Conservation (phyloP, 2,113 vertebrate species). For the Centropristis striata region DNA sequence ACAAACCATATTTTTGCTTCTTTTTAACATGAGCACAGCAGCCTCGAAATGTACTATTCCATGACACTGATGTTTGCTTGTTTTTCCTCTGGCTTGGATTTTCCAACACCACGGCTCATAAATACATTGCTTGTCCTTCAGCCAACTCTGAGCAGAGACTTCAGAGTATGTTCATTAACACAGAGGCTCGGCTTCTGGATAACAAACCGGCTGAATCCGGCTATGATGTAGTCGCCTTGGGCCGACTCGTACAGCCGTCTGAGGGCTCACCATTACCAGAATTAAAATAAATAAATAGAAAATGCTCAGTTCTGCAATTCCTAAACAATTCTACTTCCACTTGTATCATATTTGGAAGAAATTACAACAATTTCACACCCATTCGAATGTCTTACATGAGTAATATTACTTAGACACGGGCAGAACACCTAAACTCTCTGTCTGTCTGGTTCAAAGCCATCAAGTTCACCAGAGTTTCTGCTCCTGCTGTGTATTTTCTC, state of each 20-base stretch:
- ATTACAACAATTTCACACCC: background rate
- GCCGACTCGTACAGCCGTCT: background rate
- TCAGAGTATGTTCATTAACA: conserved; percentile 26
- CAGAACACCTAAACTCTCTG: background rate
- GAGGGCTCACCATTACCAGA: conserved; percentile 17
- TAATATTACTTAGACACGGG: background rate
- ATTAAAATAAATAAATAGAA: background rate
- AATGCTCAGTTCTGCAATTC: background rate
- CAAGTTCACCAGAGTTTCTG: background rate
- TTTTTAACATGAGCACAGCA: conserved; percentile 7
- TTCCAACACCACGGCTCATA: conserved; percentile 3
- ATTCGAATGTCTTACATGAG: background rate
- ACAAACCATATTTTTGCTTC: background rate
- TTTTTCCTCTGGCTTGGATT: conserved; percentile 38
- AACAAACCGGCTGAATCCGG: conserved; percentile 10
- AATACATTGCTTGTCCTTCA: conserved; percentile 13
- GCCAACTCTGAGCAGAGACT: conserved; percentile 27
- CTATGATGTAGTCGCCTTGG: conserved; percentile 24
- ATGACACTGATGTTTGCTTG: conserved; percentile 6
- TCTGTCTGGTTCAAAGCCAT: background rate
- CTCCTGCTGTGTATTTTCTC: background rate
- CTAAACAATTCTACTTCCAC: background rate
- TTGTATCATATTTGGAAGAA: background rate
- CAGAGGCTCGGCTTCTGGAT: conserved; percentile 2
- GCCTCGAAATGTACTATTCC: conserved; percentile 17